phyloP scores from a whole-genome alignment of 2,888 invertebrate genomes.

The Phyto melanocephala region DNA sequence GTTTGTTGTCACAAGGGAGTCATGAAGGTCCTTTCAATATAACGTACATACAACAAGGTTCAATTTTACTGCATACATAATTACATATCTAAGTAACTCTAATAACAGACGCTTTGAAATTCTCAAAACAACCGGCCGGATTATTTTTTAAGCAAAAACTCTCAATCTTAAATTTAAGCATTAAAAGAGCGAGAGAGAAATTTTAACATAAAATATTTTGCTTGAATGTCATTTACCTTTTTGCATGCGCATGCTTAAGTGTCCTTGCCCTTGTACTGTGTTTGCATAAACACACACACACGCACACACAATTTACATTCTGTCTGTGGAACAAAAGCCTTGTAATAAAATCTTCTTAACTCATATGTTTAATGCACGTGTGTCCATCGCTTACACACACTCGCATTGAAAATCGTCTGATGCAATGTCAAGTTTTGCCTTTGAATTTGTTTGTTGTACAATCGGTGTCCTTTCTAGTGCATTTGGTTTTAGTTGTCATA shows the following conservation, averaged over 20 bases:
- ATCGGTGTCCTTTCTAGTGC: not conserved
- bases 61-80: not conserved
- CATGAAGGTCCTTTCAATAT: constrained; percentile 38
- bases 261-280: constrained; percentile 78
- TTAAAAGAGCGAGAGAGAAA: constrained; percentile 18
- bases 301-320: not conserved
- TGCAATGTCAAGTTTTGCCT: constrained; percentile 38
- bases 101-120: not conserved
- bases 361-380: constrained; percentile 28
- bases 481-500: not conserved
- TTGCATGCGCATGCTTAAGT: constrained; percentile 74
- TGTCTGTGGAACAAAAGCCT: constrained; percentile 64
- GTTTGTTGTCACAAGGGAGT: not conserved
- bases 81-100: no score
- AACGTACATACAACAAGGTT: constrained; percentile 32
- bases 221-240: constrained; percentile 50
- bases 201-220: not conserved
- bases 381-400: not conserved
- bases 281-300: not conserved
- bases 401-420: constrained; percentile 25
- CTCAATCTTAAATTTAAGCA: not conserved
- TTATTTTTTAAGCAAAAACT: not conserved
- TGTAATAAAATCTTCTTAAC: not conserved
- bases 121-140: constrained; percentile 27
- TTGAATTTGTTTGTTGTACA: constrained; percentile 1